These are phyloP conservation scores for Pseudomugil tenellus DNA, from an alignment of 2,797 vertebrate species.

Conservation along the genomic window DNA sequence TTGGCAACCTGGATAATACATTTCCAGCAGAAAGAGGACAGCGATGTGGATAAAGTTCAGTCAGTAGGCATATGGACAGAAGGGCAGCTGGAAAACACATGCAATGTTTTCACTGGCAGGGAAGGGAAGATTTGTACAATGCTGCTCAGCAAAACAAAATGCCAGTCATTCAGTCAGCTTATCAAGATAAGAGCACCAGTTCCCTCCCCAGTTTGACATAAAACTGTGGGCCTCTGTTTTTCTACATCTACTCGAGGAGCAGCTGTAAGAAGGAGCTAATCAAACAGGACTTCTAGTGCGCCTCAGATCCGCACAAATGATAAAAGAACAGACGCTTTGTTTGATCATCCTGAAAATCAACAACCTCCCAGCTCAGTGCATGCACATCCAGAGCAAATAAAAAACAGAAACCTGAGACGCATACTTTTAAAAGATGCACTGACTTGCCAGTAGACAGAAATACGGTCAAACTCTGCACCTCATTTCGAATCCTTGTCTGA, in stretches of 20 bases:
- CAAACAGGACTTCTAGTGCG: slow-evolving; percentile 3
- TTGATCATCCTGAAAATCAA: neutral
- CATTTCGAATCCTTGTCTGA: neutral
- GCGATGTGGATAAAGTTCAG: slow-evolving; percentile 20
- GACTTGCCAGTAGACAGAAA: slow-evolving; percentile 23
- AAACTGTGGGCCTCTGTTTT: slow-evolving; percentile 11
- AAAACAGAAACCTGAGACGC: neutral
- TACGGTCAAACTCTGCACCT: slow-evolving; percentile 43
- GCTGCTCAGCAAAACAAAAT: slow-evolving; percentile 54
- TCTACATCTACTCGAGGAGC: slow-evolving; percentile 21
- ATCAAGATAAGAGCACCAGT: slow-evolving; percentile 29
- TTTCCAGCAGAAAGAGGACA: slow-evolving; percentile 37
- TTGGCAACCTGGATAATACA: slow-evolving; percentile 41
- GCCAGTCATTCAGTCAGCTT: slow-evolving; percentile 33
- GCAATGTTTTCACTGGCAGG: slow-evolving; percentile 57
- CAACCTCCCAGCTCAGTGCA: slow-evolving; percentile 7
- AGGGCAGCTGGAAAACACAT: slow-evolving; percentile 40
- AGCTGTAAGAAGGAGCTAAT: slow-evolving; percentile 13
- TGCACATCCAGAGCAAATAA: slow-evolving; percentile 10
- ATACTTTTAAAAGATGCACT: slow-evolving; percentile 5
- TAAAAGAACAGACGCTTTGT: neutral
- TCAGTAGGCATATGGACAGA: slow-evolving; percentile 41
- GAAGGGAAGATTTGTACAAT: slow-evolving; percentile 36
- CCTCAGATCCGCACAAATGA: slow-evolving; percentile 7
- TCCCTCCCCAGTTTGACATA: slow-evolving; percentile 2